These are phyloP conservation scores for Dichetophora obliterata DNA, from an alignment of 2,888 invertebrate species.

Conservation along the genomic window DNA sequence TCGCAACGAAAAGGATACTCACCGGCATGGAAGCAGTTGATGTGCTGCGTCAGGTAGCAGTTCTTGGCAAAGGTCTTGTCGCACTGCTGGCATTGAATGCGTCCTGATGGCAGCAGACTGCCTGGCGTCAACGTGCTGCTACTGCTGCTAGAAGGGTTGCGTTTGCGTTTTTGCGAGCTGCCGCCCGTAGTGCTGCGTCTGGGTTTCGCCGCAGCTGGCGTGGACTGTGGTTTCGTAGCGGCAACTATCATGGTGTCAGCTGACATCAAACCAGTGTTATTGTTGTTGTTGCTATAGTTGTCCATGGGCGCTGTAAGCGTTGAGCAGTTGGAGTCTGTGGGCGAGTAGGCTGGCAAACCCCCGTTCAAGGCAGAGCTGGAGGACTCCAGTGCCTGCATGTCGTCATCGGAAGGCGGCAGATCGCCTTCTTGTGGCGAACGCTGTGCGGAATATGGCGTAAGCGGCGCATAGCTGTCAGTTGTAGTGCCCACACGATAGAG, in stretches of 20 bases:
- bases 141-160: constrained; percentile 50
- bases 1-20: constrained; percentile 88
- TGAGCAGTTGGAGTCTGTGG: constrained; percentile 68
- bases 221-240: constrained; percentile 4
- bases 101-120: constrained; percentile 58
- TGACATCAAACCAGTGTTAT: constrained; percentile 15
- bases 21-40: constrained; percentile 89
- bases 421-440: constrained; percentile 66
- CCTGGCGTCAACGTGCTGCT: constrained; percentile 46
- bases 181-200: not conserved
- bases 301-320: constrained; percentile 53
- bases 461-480: constrained; percentile 56
- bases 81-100: constrained; percentile 82
- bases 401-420: constrained; percentile 61
- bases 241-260: constrained; percentile 23
- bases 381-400: constrained; percentile 52
- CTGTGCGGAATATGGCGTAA: constrained; percentile 57
- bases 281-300: constrained; percentile 35
- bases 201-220: constrained; percentile 13
- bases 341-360: constrained; percentile 56
- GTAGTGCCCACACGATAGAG: constrained; percentile 69
- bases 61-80: constrained; percentile 87
- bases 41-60: constrained; percentile 91
- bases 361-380: constrained; percentile 48
- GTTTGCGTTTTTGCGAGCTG: constrained; percentile 49